A percentile compares a stretch with the other conserved stretches of the same genome.
Conservation (phyloP, 1,140 invertebrate species). For the Cotesia vestalis region DNA sequence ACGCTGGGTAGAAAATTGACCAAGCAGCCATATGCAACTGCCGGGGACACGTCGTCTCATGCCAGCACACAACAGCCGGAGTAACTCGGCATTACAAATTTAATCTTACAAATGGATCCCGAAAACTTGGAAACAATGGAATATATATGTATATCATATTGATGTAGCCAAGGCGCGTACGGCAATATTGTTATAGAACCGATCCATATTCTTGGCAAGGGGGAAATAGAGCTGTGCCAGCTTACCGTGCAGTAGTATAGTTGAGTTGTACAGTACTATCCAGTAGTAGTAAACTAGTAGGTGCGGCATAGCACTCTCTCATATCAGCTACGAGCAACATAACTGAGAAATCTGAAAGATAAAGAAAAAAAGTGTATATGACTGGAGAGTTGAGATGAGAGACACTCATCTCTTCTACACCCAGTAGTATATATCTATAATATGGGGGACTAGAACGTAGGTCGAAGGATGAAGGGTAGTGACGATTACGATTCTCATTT, state of each 20-base stretch:
- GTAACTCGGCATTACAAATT: slow-evolving; percentile 64
- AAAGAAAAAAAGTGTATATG: slow-evolving; percentile 1
- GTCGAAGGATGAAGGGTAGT: not conserved
- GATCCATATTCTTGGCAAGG: slow-evolving; percentile 60
- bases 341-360: not conserved
- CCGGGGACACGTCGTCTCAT: slow-evolving; percentile 31
- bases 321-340: not conserved
- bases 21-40: slow-evolving; percentile 61
- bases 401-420: not conserved
- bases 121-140: slow-evolving; percentile 68
- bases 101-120: slow-evolving; percentile 68
- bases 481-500: slow-evolving; percentile 31
- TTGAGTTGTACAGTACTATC: too few species aligned
- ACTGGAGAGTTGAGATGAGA: not conserved
- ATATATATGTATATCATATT: slow-evolving; percentile 53
- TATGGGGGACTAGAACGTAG: not conserved
- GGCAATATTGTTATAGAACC: slow-evolving; percentile 66
- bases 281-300: slow-evolving; percentile 6
- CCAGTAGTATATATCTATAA: too few species aligned
- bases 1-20: slow-evolving; percentile 54
- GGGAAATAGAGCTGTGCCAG: slow-evolving; percentile 20
- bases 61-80: slow-evolving; percentile 32
- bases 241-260: not conserved
- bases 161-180: slow-evolving; percentile 55
- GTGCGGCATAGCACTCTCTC: not conserved